Conservation (phyloP, 1,140 invertebrate genomes). For the Melanaphis sacchari region DNA sequence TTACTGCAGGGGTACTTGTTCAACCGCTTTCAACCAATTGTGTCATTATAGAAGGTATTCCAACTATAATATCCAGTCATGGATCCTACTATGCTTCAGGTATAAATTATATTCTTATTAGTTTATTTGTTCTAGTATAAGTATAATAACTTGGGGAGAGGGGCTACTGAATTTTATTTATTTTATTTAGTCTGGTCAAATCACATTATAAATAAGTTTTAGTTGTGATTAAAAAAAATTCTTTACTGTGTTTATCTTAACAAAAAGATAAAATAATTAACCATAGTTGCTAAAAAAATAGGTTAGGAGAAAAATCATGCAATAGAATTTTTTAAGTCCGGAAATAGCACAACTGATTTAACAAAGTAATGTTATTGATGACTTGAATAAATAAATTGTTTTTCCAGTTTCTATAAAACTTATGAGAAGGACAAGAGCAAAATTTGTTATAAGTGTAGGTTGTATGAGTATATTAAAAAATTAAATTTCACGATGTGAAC, state of each 20-base stretch:
- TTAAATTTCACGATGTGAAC: background rate
- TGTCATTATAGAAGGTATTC: constrained; percentile 5
- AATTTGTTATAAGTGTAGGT: background rate
- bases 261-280: background rate
- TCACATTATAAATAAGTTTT: background rate
- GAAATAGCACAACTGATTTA: background rate
- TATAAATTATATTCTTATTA: background rate
- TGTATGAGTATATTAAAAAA: background rate
- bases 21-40: constrained; percentile 5
- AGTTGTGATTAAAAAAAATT: background rate
- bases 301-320: too few species aligned
- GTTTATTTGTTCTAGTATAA: background rate
- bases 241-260: background rate
- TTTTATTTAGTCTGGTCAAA: background rate
- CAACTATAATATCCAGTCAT: background rate
- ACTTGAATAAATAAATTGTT: background rate
- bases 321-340: background rate
- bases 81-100: constrained; percentile 42
- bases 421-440: background rate
- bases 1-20: constrained; percentile 53
- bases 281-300: too few species aligned
- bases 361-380: background rate
- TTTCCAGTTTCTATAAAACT: background rate
- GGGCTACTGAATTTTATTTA: background rate
- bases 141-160: background rate